Percentiles rank a stretch among this genome's conserved stretches.
Evolutionary conservation across 37 sponge, comb jelly and placozoan species (phyloP).

Genomic region (Amphimedon queenslandica): DNA sequence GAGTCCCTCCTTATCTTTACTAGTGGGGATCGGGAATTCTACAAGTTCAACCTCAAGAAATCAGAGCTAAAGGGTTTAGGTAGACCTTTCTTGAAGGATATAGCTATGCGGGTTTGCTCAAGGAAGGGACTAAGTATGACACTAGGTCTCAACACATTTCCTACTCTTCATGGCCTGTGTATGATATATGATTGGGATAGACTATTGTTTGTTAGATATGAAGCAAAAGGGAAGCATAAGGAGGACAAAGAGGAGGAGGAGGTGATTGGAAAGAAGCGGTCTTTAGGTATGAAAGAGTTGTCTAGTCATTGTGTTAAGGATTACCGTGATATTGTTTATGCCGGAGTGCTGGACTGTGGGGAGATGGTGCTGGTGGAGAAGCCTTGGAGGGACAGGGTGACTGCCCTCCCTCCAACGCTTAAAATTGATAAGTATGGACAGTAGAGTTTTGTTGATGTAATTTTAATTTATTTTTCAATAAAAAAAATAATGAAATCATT

Average conservation of each 20-base stretch:
- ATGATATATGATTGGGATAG: slow-evolving; percentile 42
- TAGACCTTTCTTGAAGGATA: neutral
- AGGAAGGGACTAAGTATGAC: neutral
- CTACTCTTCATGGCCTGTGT: slow-evolving; percentile 1
- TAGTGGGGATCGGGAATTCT: slow-evolving; percentile 14
- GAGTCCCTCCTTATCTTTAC: slow-evolving; percentile 12
- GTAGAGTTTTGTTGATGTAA: slow-evolving; percentile 1
- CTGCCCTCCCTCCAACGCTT: slow-evolving; percentile 52
- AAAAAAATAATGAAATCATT: too few species aligned
- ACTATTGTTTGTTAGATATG: slow-evolving; percentile 21
- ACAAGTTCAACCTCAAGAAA: slow-evolving; percentile 2
- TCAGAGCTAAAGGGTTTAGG: neutral
- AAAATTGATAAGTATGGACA: slow-evolving; percentile 50
- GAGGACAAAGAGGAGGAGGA: neutral
- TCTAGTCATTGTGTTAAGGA: neutral
- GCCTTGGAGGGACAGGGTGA: slow-evolving; percentile 36
- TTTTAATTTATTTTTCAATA: neutral
- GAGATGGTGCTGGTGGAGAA: slow-evolving; percentile 49
- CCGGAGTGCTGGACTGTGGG: neutral
- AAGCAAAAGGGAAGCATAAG: neutral
- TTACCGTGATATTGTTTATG: slow-evolving; percentile 25
- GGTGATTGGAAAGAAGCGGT: neutral
- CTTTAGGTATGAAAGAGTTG: neutral
- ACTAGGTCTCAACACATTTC: neutral
- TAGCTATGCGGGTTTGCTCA: neutral